Conservation (phyloP, 2,888 invertebrate species). For the Shargacucullia verbasci region DNA sequence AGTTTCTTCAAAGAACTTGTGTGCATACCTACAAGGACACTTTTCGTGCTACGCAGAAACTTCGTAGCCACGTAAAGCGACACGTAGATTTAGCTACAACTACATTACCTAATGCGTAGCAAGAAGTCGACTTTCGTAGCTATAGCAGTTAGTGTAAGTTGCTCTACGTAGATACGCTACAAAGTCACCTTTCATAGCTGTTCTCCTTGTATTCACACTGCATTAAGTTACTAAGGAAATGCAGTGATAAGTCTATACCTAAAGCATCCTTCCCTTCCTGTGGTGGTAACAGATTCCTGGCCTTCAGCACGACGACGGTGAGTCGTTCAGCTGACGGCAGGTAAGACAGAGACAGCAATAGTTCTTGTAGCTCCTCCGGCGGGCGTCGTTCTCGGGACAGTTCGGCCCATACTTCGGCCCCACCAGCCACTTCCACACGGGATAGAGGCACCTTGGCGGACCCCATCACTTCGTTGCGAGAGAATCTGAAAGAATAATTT, state of each 20-base stretch:
- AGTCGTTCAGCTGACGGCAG: constrained; percentile 96
- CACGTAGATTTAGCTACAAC: too few relatives aligned
- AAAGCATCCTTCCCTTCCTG: constrained; percentile 91
- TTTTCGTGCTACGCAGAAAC: too few relatives aligned
- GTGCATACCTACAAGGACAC: too few relatives aligned
- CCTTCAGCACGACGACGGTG: constrained; percentile 95
- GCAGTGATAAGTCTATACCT: constrained; percentile 75
- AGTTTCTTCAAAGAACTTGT: too few relatives aligned
- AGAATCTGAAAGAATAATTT: constrained; percentile 88
- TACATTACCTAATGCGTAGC: too few relatives aligned
- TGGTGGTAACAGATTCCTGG: constrained; percentile 93
- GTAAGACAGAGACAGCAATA: constrained; percentile 95
- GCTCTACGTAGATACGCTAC: too few relatives aligned
- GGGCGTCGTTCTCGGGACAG: constrained; percentile 94
- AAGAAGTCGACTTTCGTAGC: too few relatives aligned
- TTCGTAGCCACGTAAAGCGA: too few relatives aligned
- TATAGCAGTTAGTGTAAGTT: too few relatives aligned
- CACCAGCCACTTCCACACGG: constrained; percentile 93
- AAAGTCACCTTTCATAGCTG: too few relatives aligned
- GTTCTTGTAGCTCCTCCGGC: constrained; percentile 94
- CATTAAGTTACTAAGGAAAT: too few relatives aligned
- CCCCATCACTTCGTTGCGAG: constrained; percentile 96
- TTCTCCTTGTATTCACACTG: too few relatives aligned
- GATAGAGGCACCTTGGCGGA: constrained; percentile 94
- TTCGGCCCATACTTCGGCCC: constrained; percentile 96